Evolutionary conservation across 2,113 vertebrate species (phyloP).

Genomic region (Prietella phreatophila): DNA sequence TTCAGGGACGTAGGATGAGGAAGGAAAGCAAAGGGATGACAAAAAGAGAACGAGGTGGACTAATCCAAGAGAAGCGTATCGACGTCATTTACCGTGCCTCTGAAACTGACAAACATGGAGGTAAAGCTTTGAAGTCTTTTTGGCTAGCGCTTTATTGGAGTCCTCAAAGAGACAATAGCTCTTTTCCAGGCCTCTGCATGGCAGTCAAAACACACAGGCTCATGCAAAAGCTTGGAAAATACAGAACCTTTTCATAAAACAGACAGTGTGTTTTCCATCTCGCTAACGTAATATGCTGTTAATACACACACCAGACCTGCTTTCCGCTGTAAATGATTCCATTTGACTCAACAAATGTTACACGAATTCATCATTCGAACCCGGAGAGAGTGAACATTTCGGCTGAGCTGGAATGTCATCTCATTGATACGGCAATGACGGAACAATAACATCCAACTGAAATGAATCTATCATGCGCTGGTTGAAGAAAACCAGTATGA

Average conservation of each 20-base stretch:
- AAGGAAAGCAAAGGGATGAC: not conserved
- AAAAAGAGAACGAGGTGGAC: not conserved
- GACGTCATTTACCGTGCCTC: constrained; percentile 39
- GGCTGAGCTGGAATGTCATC: not conserved
- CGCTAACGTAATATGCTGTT: constrained; percentile 35
- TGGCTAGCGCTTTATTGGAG: constrained; percentile 48
- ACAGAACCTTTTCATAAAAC: constrained; percentile 46
- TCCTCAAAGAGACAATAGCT: constrained; percentile 48
- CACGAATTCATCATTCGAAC: constrained; percentile 20
- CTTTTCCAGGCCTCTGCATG: constrained; percentile 49
- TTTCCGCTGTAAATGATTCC: constrained; percentile 16
- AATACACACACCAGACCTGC: constrained; percentile 38
- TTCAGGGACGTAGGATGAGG: not conserved
- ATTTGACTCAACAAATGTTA: constrained; percentile 23
- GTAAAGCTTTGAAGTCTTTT: constrained; percentile 47
- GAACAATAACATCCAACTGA: not conserved
- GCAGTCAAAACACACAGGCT: constrained; percentile 54
- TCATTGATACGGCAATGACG: not conserved
- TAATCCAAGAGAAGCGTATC: not conserved
- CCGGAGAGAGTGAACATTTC: constrained; percentile 6
- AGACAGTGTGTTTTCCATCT: constrained; percentile 50
- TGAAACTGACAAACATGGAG: constrained; percentile 47
- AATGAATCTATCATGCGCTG: not conserved
- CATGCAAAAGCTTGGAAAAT: constrained; percentile 45
- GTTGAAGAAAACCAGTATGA: not conserved